Evolutionary conservation across 2,797 vertebrate genomes (phyloP), one percentile per base, ranked within the genome.

Genomic region (Myiotriccus ornatus): DNA sequence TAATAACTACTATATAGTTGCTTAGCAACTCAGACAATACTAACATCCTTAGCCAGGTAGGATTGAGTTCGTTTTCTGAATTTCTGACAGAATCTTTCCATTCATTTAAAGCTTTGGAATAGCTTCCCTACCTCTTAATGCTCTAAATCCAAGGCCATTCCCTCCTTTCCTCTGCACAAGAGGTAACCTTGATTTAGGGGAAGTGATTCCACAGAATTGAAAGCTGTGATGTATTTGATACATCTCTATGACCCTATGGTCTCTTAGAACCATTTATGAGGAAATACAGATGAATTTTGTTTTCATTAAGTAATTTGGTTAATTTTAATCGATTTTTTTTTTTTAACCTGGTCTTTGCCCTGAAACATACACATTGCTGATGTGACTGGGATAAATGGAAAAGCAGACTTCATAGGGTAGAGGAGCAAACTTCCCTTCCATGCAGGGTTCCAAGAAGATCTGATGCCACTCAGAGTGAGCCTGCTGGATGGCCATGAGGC

Each of bases 1-100:
- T 92, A 97, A 30, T 73, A 88, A 88, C 94, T 93, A 90, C 68
- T 84, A 80, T 6, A 15, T 62, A 69, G 96, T 97, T 97, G 95
- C 92, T 96, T 97, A 96, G 95, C 90, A 96, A 94, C 88, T 89
- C 76, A 73, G 65, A 82, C 59, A 81, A 69, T 81, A 55, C 53
- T 82, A 81, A 85, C 71, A 87, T 81, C 43, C 82, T 73, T 73
- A 82, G 46, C 25, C 83, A 90, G 80, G 71, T 92, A 32, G 47
- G 62, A 64, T 6, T 0, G 2, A 90, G 17, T 34, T 89, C 53
- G n/a, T 84, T 84, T 90, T 86, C 65, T 88, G 53, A 90, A 64
- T 93, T 89, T 81, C 73, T 90, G 53, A 35, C 55, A 62, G 22
- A 50, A 84, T 62, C 53, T 94, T 82, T 84, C 50, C 34, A 35